Base-by-base conservation (phyloP, 2,797 vertebrate species). In the Eremophila alpestris region DNA sequence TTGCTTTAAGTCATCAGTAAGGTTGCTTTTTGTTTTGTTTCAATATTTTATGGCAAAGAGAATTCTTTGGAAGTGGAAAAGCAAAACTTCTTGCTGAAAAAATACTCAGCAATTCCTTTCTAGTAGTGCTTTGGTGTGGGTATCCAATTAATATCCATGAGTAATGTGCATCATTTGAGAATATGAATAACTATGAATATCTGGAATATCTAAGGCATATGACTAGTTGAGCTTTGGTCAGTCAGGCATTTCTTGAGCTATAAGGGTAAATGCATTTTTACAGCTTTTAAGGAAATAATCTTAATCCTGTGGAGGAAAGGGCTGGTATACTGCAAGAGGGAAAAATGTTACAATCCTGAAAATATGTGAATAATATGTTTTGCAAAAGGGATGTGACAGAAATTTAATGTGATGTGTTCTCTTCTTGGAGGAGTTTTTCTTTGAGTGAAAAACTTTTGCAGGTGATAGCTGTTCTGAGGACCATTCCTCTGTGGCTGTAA, bases 391-490 rank as follows among this genome's bases (percentile, higher is more conserved):
- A 52, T 22, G 26, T 79, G 67, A 56, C 32, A 73, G 46, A 62
- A 77, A 56, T 75, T 14, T 54, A 19, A 40, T 65, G 41, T 40
- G 36, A 46, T 26, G 1, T 24, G 4, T 48, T 76, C 38, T 82
- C 11, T 48, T 85, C 56, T 68, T 78, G 51, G 40, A 27, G n/a
- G 23, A 65, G 13, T 77, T 93, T 75, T 81, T 51, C 36, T 81
- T 89, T 36, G n/a, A 75, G 40, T 55, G 69, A 41, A 45, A 38
- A 89, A 49, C 52, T 79, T 90, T 55, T 76, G 52, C n/a, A 85
- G 64, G 48, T 89, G 71, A 70, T 82, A 30, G 45, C 65, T 83
- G 23, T 73, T 83, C 51, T 73, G 74, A 90, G 80, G 43, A 89
- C 45, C n/a, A 45, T 93, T 87, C 36, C 16, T 87, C 27, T 73